Conservation (phyloP, 2,888 invertebrate genomes). For the Helobdella robusta region DNA sequence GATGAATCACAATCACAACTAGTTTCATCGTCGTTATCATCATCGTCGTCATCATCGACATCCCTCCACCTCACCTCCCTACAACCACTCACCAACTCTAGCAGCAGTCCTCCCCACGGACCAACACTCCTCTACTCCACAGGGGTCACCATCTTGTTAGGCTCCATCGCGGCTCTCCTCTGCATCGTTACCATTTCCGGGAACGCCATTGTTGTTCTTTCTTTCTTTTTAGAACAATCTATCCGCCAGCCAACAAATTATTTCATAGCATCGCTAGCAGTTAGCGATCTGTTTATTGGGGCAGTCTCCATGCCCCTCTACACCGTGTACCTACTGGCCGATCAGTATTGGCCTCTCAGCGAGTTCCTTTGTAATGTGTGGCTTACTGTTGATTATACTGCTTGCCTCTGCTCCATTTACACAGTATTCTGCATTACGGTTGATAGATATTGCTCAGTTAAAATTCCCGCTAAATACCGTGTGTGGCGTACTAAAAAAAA, state of each 20-base stretch:
- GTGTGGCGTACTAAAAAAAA: slow-evolving; percentile 86
- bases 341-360: slow-evolving; percentile 84
- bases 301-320: slow-evolving; percentile 64
- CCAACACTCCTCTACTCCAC: not conserved
- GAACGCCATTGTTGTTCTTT: slow-evolving; percentile 84
- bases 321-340: slow-evolving; percentile 88
- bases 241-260: slow-evolving; percentile 82
- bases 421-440: slow-evolving; percentile 95
- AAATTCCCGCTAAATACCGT: slow-evolving; percentile 90
- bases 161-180: slow-evolving; percentile 73
- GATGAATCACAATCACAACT: too few species aligned
- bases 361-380: slow-evolving; percentile 91
- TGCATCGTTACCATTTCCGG: slow-evolving; percentile 83
- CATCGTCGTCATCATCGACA: too few species aligned
- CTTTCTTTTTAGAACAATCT: slow-evolving; percentile 84
- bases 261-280: slow-evolving; percentile 94
- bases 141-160: slow-evolving; percentile 81
- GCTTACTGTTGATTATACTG: slow-evolving; percentile 97
- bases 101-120: slow-evolving; percentile 55
- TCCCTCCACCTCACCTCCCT: too few species aligned
- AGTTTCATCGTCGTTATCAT: too few species aligned
- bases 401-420: slow-evolving; percentile 88
- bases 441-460: slow-evolving; percentile 95
- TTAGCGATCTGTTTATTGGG: slow-evolving; percentile 92
- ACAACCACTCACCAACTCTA: too few species aligned